These are phyloP conservation scores for Dromococcyx pavoninus DNA, from an alignment of 2,797 vertebrate genomes.

Conservation along the genomic window DNA sequence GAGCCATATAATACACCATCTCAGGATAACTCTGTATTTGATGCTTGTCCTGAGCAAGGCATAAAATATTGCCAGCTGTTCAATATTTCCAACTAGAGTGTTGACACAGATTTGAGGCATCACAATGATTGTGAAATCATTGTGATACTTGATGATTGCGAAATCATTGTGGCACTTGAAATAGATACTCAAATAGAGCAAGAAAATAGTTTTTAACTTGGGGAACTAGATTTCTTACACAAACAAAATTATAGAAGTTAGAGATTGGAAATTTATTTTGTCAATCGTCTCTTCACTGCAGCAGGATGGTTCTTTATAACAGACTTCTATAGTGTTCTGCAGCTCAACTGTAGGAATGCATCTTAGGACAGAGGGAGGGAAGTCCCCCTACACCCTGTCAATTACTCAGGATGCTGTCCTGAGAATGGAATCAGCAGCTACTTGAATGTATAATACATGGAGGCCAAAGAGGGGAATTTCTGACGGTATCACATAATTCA, in stretches of 20 bases:
- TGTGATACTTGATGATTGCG: background rate
- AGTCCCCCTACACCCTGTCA: background rate
- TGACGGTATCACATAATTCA: background rate
- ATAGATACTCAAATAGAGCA: background rate
- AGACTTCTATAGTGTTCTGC: background rate
- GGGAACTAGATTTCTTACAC: background rate
- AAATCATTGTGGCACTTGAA: background rate
- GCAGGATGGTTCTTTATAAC: background rate
- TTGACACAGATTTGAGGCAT: background rate
- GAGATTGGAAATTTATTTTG: background rate
- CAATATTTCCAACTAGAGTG: background rate
- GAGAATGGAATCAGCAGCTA: background rate
- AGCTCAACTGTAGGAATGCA: background rate
- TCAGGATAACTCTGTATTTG: background rate
- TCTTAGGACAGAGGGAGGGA: background rate
- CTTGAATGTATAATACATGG: background rate
- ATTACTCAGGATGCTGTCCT: background rate
- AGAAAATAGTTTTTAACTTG: background rate
- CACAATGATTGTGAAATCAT: background rate
- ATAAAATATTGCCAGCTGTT: background rate
- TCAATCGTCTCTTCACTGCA: background rate
- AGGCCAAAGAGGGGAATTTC: background rate
- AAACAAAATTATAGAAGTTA: background rate
- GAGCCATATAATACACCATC: background rate
- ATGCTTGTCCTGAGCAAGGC: background rate